phyloP scores from a whole-genome alignment of 1,140 invertebrate genomes.

The Eupeodes corollae region DNA sequence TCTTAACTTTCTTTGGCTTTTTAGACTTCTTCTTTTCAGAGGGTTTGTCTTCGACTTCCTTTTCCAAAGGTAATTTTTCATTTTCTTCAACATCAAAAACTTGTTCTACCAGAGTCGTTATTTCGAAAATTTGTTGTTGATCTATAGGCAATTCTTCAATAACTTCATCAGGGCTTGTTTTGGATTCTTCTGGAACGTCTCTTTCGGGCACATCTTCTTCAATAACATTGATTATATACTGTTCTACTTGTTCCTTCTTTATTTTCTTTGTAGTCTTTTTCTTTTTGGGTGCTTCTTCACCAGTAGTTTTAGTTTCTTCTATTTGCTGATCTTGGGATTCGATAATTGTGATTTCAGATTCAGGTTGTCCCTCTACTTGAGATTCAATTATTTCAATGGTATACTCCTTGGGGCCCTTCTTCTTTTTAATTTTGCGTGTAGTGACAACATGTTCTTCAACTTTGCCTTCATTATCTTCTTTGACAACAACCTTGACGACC shows the following conservation, averaged over 20 bases:
- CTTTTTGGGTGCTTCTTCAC: conserved; percentile 12
- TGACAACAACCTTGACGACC: conserved; percentile 8
- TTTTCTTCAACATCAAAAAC: conserved; percentile 16
- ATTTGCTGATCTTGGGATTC: conserved; percentile 11
- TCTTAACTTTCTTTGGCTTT: conserved; percentile 17
- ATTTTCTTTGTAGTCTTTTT: conserved; percentile 11
- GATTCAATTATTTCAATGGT: conserved; percentile 20
- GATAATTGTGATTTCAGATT: conserved; percentile 16
- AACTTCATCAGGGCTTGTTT: background rate
- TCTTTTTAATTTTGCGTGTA: conserved; percentile 16
- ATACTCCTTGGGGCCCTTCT: conserved; percentile 17
- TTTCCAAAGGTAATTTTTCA: conserved; percentile 8
- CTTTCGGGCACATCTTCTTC: conserved; percentile 12
- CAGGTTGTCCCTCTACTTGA: conserved; percentile 12
- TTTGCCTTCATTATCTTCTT: conserved; percentile 8
- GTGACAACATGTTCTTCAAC: conserved; percentile 15
- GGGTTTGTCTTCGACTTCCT: conserved; percentile 13
- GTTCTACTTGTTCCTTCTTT: conserved; percentile 18
- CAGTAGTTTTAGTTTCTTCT: background rate
- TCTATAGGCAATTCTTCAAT: background rate
- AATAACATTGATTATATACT: conserved; percentile 21
- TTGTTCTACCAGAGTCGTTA: background rate
- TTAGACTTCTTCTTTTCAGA: conserved; percentile 8
- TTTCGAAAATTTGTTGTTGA: no score
- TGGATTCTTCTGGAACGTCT: conserved; percentile 7